Base-by-base conservation (phyloP, 2,888 invertebrate species). In the Eubasilissa splendida region DNA sequence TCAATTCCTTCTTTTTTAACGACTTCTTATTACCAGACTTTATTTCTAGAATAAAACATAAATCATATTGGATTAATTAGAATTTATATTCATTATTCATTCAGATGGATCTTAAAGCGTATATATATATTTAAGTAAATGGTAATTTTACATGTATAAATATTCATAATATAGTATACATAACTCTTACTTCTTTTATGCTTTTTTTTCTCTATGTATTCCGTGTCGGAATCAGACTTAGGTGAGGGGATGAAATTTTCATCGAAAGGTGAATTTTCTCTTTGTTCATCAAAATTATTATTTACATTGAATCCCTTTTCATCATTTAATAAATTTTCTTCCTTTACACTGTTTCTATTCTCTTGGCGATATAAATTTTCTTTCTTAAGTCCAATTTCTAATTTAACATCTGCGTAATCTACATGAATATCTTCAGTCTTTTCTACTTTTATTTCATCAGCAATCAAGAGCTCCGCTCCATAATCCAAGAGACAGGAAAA, bases 401-500 rank as follows among this genome's bases (percentile, higher is more conserved):
- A 33, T 56, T 71, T 56, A 66, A 50, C 50, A 4, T 56, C 58
- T 1, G 31, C 33, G 8, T 22, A 12, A 31, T 73, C 71, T 11
- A 56, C 12, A 3, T 54, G 71, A 56, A 33, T 4, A 56, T 58
- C 56, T 4, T 73, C 71, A 22, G 31, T 22, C 56, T 73, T 73
- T 56, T 73, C 71, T 56, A 58, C 42, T 42, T 73, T 73, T 56
- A 73, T 56, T 56, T 56, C 56, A 12, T 7, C 14, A 4, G n/a
- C 42, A 8, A 56, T 14, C 54, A 56, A 56, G 12, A 22, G 31
- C 22, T 74, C 54, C 3, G 76, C 42, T 22, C 70, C 52, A 52
- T 77, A 71, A 42, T 81, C 77, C 56, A 81, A 8, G 54, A 83
- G 73, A 22, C 31, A 76, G 5, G 74, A n/a, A 42, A 77, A 81